phyloP scores from a whole-genome alignment of 2,113 vertebrate species.

The Ictalurus punctatus region DNA sequence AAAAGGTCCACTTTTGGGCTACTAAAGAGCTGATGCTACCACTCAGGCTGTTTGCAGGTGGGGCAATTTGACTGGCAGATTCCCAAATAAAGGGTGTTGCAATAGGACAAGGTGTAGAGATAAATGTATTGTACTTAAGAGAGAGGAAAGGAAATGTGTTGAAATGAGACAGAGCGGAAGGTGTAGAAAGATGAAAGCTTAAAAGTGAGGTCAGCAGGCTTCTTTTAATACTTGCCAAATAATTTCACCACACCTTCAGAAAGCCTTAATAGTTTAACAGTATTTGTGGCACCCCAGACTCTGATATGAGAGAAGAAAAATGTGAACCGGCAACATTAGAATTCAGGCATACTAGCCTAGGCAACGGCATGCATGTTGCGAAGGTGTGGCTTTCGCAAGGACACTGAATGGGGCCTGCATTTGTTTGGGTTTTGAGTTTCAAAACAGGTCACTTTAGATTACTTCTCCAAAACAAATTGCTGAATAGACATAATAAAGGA shows the following conservation, averaged over 20 bases:
- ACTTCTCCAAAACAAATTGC: neutral
- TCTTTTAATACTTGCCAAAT: neutral
- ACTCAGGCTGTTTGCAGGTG: neutral
- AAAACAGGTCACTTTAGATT: conserved; percentile 1
- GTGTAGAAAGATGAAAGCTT: neutral
- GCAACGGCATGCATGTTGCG: neutral
- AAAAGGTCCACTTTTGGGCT: neutral
- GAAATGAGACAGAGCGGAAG: neutral
- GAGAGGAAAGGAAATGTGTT: neutral
- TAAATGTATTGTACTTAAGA: neutral
- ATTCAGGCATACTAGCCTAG: conserved; percentile 1
- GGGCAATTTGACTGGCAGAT: neutral
- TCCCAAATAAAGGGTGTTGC: neutral
- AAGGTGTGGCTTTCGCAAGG: neutral
- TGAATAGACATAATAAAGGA: neutral
- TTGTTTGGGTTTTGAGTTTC: conserved; percentile 15
- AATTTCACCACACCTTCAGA: neutral
- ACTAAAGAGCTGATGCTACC: neutral
- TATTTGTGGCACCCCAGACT: neutral
- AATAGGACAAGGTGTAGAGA: neutral
- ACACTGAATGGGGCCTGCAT: neutral
- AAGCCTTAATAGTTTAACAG: neutral
- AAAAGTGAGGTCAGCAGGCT: neutral
- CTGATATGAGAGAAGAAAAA: neutral
- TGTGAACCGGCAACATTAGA: neutral